Percentiles rank a stretch among this genome's conserved stretches.
Evolutionary conservation across 2,113 vertebrate genomes (phyloP).

Genomic region (Grallaria varia): DNA sequence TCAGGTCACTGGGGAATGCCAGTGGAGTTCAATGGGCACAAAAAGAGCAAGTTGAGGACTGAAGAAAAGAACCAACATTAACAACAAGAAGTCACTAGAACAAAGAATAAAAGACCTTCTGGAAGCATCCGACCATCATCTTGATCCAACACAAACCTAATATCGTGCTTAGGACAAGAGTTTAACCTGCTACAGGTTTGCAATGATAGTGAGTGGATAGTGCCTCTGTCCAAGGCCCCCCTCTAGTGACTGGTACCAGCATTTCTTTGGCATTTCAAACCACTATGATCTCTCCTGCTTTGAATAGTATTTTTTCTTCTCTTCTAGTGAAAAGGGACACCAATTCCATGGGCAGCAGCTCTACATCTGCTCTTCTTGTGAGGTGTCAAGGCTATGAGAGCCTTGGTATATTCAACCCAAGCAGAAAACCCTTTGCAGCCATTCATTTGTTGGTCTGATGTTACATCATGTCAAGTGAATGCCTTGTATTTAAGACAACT

Average conservation of each 20-base stretch:
- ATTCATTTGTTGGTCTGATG: not conserved
- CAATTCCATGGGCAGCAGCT: not conserved
- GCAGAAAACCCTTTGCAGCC: not conserved
- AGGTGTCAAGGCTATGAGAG: not conserved
- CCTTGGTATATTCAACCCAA: not conserved
- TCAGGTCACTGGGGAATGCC: not conserved
- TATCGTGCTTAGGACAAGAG: not conserved
- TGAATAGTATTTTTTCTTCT: not conserved
- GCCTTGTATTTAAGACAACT: not conserved
- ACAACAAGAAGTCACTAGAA: not conserved
- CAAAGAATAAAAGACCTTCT: not conserved
- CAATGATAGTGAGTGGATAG: not conserved
- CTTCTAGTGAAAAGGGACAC: not conserved
- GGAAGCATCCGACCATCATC: not conserved
- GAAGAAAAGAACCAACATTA: not conserved
- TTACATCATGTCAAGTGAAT: not conserved
- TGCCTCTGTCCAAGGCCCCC: not conserved
- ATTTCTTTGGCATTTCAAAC: not conserved
- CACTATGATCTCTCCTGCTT: accelerated
- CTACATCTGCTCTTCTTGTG: not conserved
- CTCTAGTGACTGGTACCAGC: not conserved
- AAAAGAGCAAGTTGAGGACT: not conserved
- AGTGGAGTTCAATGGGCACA: not conserved
- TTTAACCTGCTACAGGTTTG: not conserved
- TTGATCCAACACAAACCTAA: not conserved